Evolutionary conservation across 2,797 vertebrate species (phyloP).

Genomic region (Moxostoma hubbsi): DNA sequence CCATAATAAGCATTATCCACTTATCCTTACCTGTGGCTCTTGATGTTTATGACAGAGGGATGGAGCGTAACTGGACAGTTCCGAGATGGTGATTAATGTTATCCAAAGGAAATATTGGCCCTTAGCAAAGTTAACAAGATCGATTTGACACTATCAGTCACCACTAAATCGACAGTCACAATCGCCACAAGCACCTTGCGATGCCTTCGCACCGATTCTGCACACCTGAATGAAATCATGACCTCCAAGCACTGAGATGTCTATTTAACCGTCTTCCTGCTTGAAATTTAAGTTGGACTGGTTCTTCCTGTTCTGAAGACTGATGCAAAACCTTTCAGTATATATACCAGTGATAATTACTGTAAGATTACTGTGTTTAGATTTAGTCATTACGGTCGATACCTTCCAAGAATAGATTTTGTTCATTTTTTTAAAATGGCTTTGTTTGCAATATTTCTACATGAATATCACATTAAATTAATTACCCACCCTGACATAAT

Average conservation of each 20-base stretch:
- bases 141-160: not conserved
- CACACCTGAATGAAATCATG: conserved; percentile 42
- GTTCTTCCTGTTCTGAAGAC: conserved; percentile 40
- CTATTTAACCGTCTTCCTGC: conserved; percentile 38
- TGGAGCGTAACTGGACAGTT: not conserved
- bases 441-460: not conserved
- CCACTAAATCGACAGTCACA: not conserved
- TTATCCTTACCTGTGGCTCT: conserved; percentile 5
- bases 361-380: not conserved
- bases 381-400: not conserved
- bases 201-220: not conserved
- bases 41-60: not conserved
- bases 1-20: not conserved
- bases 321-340: not conserved
- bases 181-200: not conserved
- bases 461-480: not conserved
- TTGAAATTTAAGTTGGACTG: conserved; percentile 38
- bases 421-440: not conserved
- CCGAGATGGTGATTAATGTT: not conserved
- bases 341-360: conserved; percentile 27
- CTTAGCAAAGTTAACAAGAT: not conserved
- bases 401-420: not conserved
- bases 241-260: conserved; percentile 4
- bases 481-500: not conserved
- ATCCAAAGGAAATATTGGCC: not conserved